Percentiles rank a stretch among this genome's conserved stretches.
phyloP scores from a whole-genome alignment of 2,797 vertebrate species.

The Schizothorax lantsangensis region DNA sequence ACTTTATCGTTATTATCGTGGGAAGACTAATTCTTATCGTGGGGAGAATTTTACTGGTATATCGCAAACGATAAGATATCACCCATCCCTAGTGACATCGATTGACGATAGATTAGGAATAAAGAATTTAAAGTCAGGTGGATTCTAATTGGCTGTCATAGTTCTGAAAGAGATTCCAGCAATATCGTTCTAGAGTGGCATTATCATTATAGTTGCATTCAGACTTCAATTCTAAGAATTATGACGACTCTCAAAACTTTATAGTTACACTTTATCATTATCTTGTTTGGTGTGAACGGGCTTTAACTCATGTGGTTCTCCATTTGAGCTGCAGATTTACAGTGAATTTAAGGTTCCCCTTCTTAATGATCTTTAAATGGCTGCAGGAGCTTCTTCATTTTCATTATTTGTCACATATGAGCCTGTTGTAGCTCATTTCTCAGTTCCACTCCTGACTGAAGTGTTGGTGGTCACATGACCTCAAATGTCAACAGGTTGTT shows the following conservation, averaged over 20 bases:
- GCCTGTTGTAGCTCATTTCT: slow-evolving; percentile 30
- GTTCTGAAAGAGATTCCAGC: too few species aligned
- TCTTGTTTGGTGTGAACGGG: background rate
- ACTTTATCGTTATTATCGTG: too few species aligned
- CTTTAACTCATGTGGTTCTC: background rate
- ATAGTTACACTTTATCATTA: background rate
- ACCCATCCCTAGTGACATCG: background rate
- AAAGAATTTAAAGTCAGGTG: background rate
- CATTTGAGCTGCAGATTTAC: background rate
- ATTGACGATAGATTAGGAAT: background rate
- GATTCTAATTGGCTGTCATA: background rate
- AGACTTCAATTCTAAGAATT: background rate
- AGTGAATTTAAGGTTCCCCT: slow-evolving; percentile 31
- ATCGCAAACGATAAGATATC: too few species aligned
- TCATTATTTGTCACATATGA: slow-evolving; percentile 29
- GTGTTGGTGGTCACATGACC: slow-evolving; percentile 61
- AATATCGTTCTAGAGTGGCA: background rate
- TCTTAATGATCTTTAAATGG: slow-evolving; percentile 29
- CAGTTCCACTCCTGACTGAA: slow-evolving; percentile 57
- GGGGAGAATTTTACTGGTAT: too few species aligned
- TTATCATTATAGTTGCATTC: background rate
- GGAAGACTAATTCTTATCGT: too few species aligned
- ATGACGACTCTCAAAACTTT: background rate
- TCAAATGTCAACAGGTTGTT: slow-evolving; percentile 66
- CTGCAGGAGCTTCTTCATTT: slow-evolving; percentile 42